Percentiles rank a stretch among this genome's conserved stretches.
phyloP scores from a whole-genome alignment of 23 tunicate species.

The Botrylloides violaceus region DNA sequence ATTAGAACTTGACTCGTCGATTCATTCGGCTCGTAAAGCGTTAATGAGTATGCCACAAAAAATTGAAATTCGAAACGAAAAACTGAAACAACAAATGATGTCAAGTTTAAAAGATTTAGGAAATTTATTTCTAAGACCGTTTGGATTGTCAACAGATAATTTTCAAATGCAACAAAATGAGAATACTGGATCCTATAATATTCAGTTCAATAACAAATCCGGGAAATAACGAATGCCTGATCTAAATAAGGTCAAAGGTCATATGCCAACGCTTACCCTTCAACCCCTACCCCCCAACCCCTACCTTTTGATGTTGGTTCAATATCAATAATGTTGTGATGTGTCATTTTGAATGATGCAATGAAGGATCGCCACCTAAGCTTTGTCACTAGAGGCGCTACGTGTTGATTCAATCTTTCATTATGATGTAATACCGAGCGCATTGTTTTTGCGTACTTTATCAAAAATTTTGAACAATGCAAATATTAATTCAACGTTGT shows the following conservation, averaged over 20 bases:
- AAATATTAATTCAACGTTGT: too few species aligned
- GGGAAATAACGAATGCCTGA: not conserved
- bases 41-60: conserved; percentile 37
- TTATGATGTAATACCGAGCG: too few species aligned
- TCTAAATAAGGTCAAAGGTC: not conserved
- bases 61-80: conserved; percentile 70
- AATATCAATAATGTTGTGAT: too few species aligned
- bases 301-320: too few species aligned
- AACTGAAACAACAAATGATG: conserved; percentile 78
- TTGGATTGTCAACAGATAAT: conserved; percentile 83
- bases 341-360: too few species aligned
- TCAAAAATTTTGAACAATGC: too few species aligned
- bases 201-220: conserved; percentile 58
- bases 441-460: too few species aligned
- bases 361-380: too few species aligned
- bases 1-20: conserved; percentile 51
- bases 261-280: not conserved
- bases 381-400: too few species aligned
- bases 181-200: conserved; percentile 57
- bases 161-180: conserved; percentile 76
- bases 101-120: conserved; percentile 73
- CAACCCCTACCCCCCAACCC: too few species aligned
- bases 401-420: too few species aligned
- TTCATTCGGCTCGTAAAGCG: conserved; percentile 39
- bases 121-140: conserved; percentile 51